A percentile compares a stretch with the other conserved stretches of the same genome.
Evolutionary conservation across 2,113 vertebrate species (phyloP).

Genomic region (Hassar affinis): DNA sequence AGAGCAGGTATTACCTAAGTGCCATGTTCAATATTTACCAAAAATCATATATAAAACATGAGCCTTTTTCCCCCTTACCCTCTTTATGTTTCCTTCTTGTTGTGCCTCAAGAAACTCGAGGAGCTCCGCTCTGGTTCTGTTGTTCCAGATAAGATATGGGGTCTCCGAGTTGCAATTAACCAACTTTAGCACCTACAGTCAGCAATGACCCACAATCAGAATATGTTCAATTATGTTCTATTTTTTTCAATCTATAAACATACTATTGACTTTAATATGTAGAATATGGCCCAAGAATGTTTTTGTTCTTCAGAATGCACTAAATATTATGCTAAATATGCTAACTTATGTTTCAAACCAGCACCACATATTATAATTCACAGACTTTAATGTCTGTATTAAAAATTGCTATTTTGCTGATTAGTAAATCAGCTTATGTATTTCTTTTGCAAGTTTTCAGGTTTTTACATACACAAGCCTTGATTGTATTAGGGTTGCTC

Average conservation of each 20-base stretch:
- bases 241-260: too few species aligned
- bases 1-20: neutral
- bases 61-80: constrained; percentile 68
- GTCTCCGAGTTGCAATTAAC: constrained; percentile 96
- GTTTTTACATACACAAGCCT: neutral
- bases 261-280: neutral
- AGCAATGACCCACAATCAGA: neutral
- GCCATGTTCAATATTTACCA: neutral
- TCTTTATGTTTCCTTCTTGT: constrained; percentile 92
- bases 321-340: neutral
- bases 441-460: neutral
- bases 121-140: constrained; percentile 90
- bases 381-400: neutral
- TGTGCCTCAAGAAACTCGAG: constrained; percentile 91
- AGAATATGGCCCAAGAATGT: neutral
- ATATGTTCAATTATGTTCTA: neutral
- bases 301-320: neutral
- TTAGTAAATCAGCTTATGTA: neutral
- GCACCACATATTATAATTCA: neutral
- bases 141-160: constrained; percentile 97
- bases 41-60: neutral
- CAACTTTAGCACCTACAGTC: constrained; percentile 87
- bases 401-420: neutral
- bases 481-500: neutral
- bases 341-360: neutral